Evolutionary conservation across 2,888 invertebrate genomes (phyloP).

Genomic region (Quadriops clusia): DNA sequence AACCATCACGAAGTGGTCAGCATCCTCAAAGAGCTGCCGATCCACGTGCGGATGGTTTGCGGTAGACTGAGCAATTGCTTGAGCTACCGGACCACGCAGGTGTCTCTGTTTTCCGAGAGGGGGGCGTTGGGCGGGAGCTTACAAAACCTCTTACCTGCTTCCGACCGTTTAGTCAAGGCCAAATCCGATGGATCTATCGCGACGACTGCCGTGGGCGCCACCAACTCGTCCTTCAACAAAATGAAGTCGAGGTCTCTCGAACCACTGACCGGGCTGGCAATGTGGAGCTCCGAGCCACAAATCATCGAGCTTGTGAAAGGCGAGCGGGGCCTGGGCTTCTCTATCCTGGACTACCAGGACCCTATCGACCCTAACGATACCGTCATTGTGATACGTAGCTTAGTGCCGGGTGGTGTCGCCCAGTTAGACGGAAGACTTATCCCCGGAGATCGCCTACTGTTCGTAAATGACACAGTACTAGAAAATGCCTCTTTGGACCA

Average conservation of each 20-base stretch:
- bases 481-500: slow-evolving; percentile 94
- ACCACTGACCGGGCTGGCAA: slow-evolving; percentile 92
- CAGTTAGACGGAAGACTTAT: slow-evolving; percentile 94
- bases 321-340: slow-evolving; percentile 95
- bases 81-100: slow-evolving; percentile 20
- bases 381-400: slow-evolving; percentile 92
- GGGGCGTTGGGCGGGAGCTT: slow-evolving; percentile 42
- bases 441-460: slow-evolving; percentile 89
- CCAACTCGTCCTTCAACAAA: slow-evolving; percentile 46
- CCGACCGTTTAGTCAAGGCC: slow-evolving; percentile 71
- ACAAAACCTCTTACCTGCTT: slow-evolving; percentile 51
- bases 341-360: slow-evolving; percentile 91
- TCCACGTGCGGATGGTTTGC: slow-evolving; percentile 85
- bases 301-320: slow-evolving; percentile 94
- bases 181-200: slow-evolving; percentile 84
- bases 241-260: slow-evolving; percentile 85
- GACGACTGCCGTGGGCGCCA: slow-evolving; percentile 42
- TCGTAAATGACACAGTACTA: slow-evolving; percentile 87
- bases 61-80: slow-evolving; percentile 42
- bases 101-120: slow-evolving; percentile 30
- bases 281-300: slow-evolving; percentile 97
- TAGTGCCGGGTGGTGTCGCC: slow-evolving; percentile 97
- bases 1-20: slow-evolving; percentile 91
- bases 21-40: slow-evolving; percentile 81
- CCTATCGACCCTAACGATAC: slow-evolving; percentile 94